These are phyloP conservation scores for Coelopa frigida DNA, from an alignment of 1,140 invertebrate genomes.

Conservation along the genomic window DNA sequence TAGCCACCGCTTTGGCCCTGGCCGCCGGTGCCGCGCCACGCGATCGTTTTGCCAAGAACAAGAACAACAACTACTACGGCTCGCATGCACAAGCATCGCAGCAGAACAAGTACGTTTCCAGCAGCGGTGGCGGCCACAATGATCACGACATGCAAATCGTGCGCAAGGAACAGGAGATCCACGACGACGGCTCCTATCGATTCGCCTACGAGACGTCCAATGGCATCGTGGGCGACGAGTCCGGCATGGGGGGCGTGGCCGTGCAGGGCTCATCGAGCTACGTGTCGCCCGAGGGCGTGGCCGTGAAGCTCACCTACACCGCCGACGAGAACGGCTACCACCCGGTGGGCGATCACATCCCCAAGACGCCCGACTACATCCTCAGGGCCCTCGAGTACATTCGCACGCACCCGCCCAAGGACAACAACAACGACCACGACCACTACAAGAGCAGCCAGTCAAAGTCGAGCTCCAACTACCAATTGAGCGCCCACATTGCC, in stretches of 20 bases:
- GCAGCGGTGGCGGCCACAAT: not conserved
- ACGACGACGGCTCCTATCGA: constrained; percentile 48
- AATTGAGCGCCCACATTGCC: not conserved
- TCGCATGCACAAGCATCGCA: too few relatives aligned
- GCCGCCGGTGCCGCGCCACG: not conserved
- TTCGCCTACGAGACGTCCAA: constrained; percentile 53
- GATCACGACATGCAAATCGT: constrained; percentile 11
- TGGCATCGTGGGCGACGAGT: constrained; percentile 52
- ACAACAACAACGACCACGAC: constrained; percentile 1
- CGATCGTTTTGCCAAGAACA: not conserved
- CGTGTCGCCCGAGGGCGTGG: constrained; percentile 43
- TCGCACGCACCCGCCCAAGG: constrained; percentile 45
- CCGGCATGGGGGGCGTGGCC: constrained; percentile 39
- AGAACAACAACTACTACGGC: not conserved
- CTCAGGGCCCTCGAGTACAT: constrained; percentile 47
- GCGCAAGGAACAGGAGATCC: constrained; percentile 30
- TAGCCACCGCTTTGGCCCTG: constrained; percentile 8
- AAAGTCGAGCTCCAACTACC: too few relatives aligned
- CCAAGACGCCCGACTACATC: constrained; percentile 41
- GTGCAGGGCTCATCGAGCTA: constrained; percentile 30
- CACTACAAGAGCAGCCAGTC: not conserved
- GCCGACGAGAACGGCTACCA: constrained; percentile 55
- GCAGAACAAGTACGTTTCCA: too few relatives aligned
- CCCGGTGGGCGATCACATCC: constrained; percentile 48
- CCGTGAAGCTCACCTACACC: constrained; percentile 48